A percentile compares a stretch with the other conserved stretches of the same genome.
phyloP scores from a whole-genome alignment of 1,140 invertebrate species.

The Cardiocondyla obscurior region DNA sequence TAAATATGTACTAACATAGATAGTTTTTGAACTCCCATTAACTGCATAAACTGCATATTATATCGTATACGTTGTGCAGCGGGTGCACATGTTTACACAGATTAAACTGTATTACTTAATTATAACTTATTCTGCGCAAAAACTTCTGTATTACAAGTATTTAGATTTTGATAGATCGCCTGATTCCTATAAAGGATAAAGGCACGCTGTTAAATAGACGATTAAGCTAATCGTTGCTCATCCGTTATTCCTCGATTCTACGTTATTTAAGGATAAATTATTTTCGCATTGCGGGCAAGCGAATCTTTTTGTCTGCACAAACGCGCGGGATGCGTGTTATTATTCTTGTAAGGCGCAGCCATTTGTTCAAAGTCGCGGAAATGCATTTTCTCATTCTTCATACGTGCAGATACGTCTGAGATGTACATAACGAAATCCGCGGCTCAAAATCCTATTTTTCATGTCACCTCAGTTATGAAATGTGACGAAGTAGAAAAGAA shows the following conservation, averaged over 20 bases:
- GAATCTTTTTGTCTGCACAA: constrained; percentile 3
- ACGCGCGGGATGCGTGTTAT: constrained; percentile 17
- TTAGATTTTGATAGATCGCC: no score
- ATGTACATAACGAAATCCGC: constrained; percentile 38
- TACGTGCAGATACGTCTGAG: not conserved
- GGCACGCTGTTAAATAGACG: not conserved
- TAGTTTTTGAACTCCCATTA: constrained; percentile 8
- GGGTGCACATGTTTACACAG: not conserved
- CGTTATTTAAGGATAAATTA: not conserved
- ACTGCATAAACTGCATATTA: not conserved
- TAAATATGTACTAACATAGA: not conserved
- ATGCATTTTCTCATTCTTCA: constrained; percentile 24
- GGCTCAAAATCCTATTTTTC: constrained; percentile 32
- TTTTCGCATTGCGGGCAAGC: not conserved
- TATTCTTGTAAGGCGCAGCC: constrained; percentile 31
- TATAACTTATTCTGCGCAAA: not conserved
- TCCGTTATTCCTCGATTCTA: constrained; percentile 13
- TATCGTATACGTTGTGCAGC: not conserved
- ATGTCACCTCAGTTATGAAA: not conserved
- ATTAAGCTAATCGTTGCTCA: not conserved
- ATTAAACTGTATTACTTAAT: not conserved
- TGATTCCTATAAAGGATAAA: no score
- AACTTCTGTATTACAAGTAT: not conserved
- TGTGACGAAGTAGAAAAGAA: not conserved
- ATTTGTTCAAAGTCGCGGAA: constrained; percentile 39